phyloP scores from a whole-genome alignment of 2,888 invertebrate species.

The Archips xylosteana region DNA sequence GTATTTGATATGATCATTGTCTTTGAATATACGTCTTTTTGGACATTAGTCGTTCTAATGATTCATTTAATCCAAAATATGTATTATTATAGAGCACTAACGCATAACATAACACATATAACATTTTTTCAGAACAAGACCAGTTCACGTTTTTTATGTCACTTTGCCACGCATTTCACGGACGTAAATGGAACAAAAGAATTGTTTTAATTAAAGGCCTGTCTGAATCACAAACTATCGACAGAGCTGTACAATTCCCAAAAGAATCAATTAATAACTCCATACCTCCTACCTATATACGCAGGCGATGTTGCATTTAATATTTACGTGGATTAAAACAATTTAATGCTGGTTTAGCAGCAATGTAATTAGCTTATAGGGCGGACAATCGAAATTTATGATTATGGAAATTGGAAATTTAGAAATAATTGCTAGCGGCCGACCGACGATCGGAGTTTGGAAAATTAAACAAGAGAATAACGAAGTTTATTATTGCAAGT shows the following conservation, averaged over 20 bases:
- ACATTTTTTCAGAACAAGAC: no score
- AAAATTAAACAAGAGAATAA: background rate
- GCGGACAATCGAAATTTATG: constrained; percentile 10
- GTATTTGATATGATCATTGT: no score
- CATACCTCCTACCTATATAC: background rate
- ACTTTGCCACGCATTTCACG: background rate
- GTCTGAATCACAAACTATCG: constrained; percentile 3
- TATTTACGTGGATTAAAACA: constrained; percentile 17
- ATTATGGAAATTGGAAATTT: constrained; percentile 17
- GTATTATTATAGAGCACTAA: no score
- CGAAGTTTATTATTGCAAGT: background rate
- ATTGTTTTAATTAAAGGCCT: background rate
- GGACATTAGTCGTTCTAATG: no score
- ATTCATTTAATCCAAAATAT: no score
- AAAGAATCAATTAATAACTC: constrained; percentile 23
- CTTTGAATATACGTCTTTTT: no score
- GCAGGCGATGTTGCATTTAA: constrained; percentile 13
- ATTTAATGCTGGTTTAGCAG: constrained; percentile 8
- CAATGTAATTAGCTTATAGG: constrained; percentile 13
- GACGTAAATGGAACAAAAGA: background rate
- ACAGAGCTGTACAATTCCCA: constrained; percentile 4
- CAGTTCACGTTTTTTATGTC: background rate
- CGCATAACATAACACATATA: no score
- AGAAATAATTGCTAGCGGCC: background rate
- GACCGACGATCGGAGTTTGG: background rate